Base-by-base conservation (phyloP, 53 echinoderm and acorn worm species). In the Stichopus horrens region DNA sequence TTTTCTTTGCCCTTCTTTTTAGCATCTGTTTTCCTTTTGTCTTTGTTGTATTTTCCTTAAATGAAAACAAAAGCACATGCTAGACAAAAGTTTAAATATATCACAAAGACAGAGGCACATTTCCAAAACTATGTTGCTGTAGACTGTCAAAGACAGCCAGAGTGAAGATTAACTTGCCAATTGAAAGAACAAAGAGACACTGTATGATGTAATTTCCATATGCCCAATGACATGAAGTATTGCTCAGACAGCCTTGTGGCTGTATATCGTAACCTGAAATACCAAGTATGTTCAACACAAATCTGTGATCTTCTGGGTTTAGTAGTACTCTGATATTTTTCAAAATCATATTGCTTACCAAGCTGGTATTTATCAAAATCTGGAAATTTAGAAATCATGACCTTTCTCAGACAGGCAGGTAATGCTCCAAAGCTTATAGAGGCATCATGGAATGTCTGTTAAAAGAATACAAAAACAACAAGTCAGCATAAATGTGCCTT, bases 341-440 rank as follows among this genome's bases (percentile, higher is more conserved):
- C 37, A 37, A 37, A 37, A 37, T 1, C 59, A 59, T 11, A n/a
- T 74, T 52, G 79, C 98, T 93, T 86, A 98, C 98, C 98, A 16
- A 98, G 91, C 76, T 98, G 98, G 86, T 99, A 99, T 54, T 92
- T 90, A 76, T 99, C 99, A 92, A 99, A 99, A n/a, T 91, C 92
- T 8, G 96, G 99, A 74, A 99, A 99, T 87, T 96, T 96, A 23
- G 92, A 91, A 53, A 88, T 86, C 99, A 99, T 99, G 75, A 90
- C 96, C 79, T 99, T 99, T 19, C 99, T 86, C 8, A 99, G 91
- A 5, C 94, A 96, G 23, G 95, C 87, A 8, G 95, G 93, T 16
- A 95, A 88, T 5, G 95, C 91, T n/a, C 95, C 95, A 83, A 90
- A 95, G 88, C 94, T 93, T 80, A 96, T 94, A 21, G 92, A 88